Evolutionary conservation across 2,113 vertebrate species (phyloP).

Genomic region (Salvelinus namaycush): DNA sequence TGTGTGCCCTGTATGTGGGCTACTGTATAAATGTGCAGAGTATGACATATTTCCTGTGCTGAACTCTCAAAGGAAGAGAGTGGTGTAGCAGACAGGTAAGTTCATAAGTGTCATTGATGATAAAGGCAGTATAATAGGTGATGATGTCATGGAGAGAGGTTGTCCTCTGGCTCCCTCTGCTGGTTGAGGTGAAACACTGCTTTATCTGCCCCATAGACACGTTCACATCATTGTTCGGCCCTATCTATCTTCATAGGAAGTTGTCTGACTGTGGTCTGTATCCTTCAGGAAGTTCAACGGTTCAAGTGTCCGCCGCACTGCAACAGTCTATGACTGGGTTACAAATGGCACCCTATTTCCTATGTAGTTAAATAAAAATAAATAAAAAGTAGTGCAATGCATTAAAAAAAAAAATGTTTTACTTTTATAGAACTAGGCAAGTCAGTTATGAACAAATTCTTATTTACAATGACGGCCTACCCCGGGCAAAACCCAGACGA

Average conservation of each 20-base stretch:
- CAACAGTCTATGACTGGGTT: neutral
- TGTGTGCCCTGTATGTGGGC: too few species aligned
- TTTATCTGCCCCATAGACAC: too few species aligned
- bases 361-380: too few species aligned
- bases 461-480: too few species aligned
- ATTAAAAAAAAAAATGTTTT: too few species aligned
- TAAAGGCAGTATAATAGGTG: neutral
- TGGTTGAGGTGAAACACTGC: conserved; percentile 9
- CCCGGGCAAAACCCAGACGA: too few species aligned
- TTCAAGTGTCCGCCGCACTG: neutral
- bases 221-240: too few species aligned
- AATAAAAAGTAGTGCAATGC: too few species aligned
- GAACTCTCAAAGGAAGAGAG: neutral
- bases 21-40: neutral
- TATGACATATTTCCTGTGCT: neutral
- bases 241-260: neutral
- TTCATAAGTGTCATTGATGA: neutral
- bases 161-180: conserved; percentile 2
- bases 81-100: neutral
- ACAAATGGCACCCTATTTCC: too few species aligned
- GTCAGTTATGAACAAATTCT: too few species aligned
- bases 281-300: conserved; percentile 12
- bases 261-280: neutral
- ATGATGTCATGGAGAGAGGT: neutral
- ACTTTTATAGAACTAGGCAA: too few species aligned